phyloP scores from a whole-genome alignment of 1,140 invertebrate species.

The Zaprionus kolodkinae region DNA sequence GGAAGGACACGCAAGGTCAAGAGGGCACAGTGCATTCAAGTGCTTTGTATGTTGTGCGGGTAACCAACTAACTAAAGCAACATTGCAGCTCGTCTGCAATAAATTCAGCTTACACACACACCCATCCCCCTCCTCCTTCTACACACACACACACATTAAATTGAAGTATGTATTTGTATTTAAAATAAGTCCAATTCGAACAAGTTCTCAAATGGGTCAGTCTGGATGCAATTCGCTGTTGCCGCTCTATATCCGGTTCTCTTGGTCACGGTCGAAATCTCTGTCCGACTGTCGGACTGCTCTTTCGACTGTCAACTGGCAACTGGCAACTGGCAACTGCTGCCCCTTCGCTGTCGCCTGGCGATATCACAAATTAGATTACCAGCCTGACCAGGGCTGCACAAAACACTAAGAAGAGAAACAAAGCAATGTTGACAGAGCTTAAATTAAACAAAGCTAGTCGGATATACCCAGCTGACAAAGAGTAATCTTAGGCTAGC shows the following conservation, averaged over 20 bases:
- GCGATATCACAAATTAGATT: conserved; percentile 67
- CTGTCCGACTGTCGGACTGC: background rate
- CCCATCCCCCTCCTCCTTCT: no score
- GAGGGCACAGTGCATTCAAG: conserved; percentile 67
- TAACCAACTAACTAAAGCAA: conserved; percentile 59
- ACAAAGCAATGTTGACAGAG: background rate
- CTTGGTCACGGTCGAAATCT: background rate
- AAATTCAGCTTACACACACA: conserved; percentile 59
- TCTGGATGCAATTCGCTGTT: background rate
- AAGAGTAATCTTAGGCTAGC: no score
- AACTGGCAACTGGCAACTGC: conserved; percentile 33
- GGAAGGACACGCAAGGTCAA: conserved; percentile 58
- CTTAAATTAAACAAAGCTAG: background rate
- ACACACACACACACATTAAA: conserved; percentile 10
- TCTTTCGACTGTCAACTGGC: conserved; percentile 27
- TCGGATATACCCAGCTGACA: no score
- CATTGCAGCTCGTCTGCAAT: conserved; percentile 48
- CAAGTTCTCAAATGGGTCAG: conserved; percentile 1
- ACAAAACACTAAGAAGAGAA: background rate
- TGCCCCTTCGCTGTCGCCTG: conserved; percentile 40
- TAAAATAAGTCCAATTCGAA: conserved; percentile 8
- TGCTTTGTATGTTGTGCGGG: conserved; percentile 36
- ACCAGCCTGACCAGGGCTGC: conserved; percentile 36
- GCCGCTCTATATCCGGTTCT: conserved; percentile 6
- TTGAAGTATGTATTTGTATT: conserved; percentile 25